These are phyloP conservation scores for Siniperca obscura DNA, from an alignment of 2,797 vertebrate genomes.

Conservation along the genomic window DNA sequence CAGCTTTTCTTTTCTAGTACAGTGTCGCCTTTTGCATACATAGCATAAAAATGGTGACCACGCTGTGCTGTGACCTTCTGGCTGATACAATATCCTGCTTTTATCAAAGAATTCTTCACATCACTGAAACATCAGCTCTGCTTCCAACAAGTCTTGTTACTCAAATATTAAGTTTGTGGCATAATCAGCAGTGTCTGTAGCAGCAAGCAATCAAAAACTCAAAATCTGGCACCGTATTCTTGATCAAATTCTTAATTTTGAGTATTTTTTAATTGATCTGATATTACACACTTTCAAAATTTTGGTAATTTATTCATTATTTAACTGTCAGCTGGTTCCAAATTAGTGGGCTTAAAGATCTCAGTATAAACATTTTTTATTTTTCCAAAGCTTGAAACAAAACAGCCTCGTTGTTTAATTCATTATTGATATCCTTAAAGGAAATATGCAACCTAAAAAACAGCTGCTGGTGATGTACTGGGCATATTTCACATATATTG, in stretches of 20 bases:
- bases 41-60: not conserved
- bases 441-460: not conserved
- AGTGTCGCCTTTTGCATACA: conserved; percentile 15
- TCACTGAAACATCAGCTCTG: conserved; percentile 4
- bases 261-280: not conserved
- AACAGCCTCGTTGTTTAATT: not conserved
- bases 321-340: no score
- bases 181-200: no score
- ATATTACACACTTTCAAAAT: not conserved
- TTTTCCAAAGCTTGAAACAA: not conserved
- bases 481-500: not conserved
- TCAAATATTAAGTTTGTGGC: not conserved
- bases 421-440: not conserved
- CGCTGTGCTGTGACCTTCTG: not conserved
- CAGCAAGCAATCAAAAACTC: not conserved
- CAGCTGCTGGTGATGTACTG: not conserved
- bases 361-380: conserved; percentile 6
- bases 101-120: not conserved
- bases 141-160: not conserved
- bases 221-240: not conserved
- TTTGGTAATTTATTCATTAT: not conserved
- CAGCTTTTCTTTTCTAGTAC: conserved; percentile 26
- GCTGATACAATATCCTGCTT: conserved; percentile 14
- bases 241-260: not conserved
- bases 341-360: not conserved